Base-by-base conservation (phyloP, 1,140 invertebrate species). In the Eubasilissa regina region DNA sequence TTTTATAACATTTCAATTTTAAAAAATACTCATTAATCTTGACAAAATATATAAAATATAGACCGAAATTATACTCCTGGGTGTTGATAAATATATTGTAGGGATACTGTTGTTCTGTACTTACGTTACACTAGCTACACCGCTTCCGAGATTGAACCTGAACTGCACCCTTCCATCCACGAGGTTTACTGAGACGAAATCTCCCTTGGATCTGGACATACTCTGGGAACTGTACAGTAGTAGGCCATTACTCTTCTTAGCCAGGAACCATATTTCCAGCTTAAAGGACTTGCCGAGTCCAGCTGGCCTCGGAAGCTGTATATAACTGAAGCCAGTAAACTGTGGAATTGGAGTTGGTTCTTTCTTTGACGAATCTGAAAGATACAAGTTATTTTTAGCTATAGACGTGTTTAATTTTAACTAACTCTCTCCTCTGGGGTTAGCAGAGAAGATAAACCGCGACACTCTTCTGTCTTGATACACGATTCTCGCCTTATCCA, bases 241-340 rank as follows among this genome's bases (percentile, higher is more conserved):
- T 83, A 97, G 89, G 81, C 96, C 96, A 84, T 96, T 94, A 73
- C 90, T 91, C 76, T 93, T 90, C 78, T 91, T 92, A 21, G 94
- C 92, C 83, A 96, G 90, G 88, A 98, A 95, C 95, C 95, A 97
- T 75, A 98, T 88, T 89, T 97, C 96, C 77, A 97, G 92, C 43
- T 93, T 92, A 84, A 97, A 94, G 75, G 93, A 91, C 87, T 94
- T 94, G 7, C 94, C 92, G 3, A 96, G 91, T 75, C 94, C 93
- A 83, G 95, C 93, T 11, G 95, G 90, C 64, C 92, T 91, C 0
- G 94, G 94, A 56, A 96, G 88, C 85, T 95, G 93, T 44, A 97
- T 87, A 85, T 92, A 97, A 82, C 94, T 94, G 64, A 93, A 92
- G 0, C 94, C 94, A 56, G 91, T 91, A 86, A 95, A 94, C 86